Base-by-base conservation (phyloP, 2,888 invertebrate species). In the Campoplex nolae region DNA sequence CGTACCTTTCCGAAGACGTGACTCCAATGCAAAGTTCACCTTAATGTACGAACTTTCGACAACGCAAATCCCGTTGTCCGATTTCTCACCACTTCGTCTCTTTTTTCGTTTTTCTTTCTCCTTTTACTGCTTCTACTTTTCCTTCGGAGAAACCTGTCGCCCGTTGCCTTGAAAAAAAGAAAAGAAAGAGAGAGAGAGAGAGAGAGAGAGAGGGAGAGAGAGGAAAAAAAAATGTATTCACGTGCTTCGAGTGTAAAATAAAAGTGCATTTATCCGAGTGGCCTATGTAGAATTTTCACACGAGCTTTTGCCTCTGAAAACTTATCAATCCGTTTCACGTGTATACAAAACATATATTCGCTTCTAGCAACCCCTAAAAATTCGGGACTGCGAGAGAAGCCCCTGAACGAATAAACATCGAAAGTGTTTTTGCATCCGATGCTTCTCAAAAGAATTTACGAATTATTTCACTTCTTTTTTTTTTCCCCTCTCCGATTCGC, bases 21-120 rank as follows among this genome's bases (percentile, higher is more conserved):
- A 91, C 90, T 88, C 85, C 88, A 89, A 89, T 91, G 89, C 85
- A 88, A 90, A 91, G 74, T 86, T 88, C 70, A 85, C 80, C 75
- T 73, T 86, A 88, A 89, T 80, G 89, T 87, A 84, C 88, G 88
- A 87, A 90, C 90, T 89, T 90, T 91, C 65, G 85, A 83, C 84
- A 76, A 85, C 85, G 89, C 83, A 89, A 88, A 89, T 81, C 84
- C 84, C 68, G 58, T 16, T 75, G 68, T 23, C 81, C 42, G 70
- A 23, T 83, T 67, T 81, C 78, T 82, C 74, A 48, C 76, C 58
- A 62, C 77, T 77, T 75, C 74, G 78, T 81, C 81, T 73, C 73
- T 51, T 73, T 58, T 51, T 68, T 62, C 65, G 35, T 74, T 74
- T 42, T 80, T 71, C 54, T 76, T 76, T 71, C 23, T 58, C 70